A percentile compares a stretch with the other conserved stretches of the same genome.
Conservation (phyloP, 1,140 invertebrate genomes). For the Panulirus ornatus region DNA sequence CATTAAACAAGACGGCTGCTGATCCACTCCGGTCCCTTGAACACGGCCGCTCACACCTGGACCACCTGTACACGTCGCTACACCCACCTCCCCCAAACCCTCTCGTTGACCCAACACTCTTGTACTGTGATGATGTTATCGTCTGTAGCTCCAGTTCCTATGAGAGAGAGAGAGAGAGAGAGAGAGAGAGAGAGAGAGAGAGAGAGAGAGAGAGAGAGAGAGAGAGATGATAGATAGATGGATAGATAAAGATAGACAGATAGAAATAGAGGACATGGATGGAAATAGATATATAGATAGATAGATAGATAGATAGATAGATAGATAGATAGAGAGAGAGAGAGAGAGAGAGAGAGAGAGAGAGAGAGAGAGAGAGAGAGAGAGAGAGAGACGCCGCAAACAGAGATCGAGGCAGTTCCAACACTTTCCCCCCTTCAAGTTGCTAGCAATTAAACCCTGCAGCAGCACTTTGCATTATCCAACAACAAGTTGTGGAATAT, state of each 20-base stretch:
- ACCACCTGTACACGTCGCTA: background rate
- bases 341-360: background rate
- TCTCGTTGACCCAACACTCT: background rate
- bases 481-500: background rate
- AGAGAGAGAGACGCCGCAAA: background rate
- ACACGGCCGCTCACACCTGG: background rate
- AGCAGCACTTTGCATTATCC: too few species aligned
- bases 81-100: background rate
- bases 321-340: too few species aligned
- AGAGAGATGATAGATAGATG: too few species aligned
- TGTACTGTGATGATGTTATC: background rate
- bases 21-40: background rate
- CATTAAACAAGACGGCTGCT: background rate
- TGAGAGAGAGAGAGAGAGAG: background rate
- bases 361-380: background rate
- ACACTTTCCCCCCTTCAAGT: too few species aligned
- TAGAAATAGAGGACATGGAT: too few species aligned
- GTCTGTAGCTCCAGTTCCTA: background rate
- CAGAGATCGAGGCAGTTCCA: background rate
- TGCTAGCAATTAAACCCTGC: background rate
- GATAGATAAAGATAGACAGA: too few species aligned
- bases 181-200: background rate
- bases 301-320: too few species aligned
- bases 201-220: background rate
- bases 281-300: too few species aligned